Evolutionary conservation across 2,888 invertebrate genomes (phyloP).

Genomic region (Kryphioiulus occultus): DNA sequence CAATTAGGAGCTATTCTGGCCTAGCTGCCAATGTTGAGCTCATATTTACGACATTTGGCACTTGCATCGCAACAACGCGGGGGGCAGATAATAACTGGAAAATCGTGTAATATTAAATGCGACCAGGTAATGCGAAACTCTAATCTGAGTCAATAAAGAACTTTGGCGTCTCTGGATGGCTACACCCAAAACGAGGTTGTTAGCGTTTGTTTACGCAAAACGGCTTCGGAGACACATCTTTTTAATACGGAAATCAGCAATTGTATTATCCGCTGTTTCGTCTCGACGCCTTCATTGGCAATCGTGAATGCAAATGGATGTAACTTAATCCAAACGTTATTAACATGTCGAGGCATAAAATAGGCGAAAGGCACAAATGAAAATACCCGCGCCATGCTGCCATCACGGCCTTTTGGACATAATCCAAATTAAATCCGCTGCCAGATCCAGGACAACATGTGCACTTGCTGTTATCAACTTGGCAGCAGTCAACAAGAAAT

Average conservation of each 20-base stretch:
- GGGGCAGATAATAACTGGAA: neutral
- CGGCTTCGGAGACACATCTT: neutral
- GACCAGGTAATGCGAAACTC: conserved; percentile 8
- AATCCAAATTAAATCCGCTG: conserved; percentile 30
- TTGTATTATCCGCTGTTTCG: conserved; percentile 18
- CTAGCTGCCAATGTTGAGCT: neutral
- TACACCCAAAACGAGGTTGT: neutral
- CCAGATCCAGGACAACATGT: conserved; percentile 8
- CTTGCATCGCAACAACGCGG: neutral
- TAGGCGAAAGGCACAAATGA: neutral
- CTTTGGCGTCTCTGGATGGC: neutral
- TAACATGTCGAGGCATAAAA: conserved; percentile 8
- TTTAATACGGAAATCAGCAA: neutral
- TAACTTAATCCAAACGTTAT: neutral
- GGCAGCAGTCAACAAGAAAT: conserved; percentile 26
- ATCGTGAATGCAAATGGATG: neutral
- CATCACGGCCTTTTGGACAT: conserved; percentile 25
- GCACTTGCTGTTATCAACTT: conserved; percentile 3
- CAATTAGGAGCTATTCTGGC: too few relatives aligned
- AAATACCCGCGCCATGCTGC: conserved; percentile 6
- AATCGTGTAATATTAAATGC: neutral
- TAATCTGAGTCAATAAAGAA: conserved; percentile 18
- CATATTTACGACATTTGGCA: neutral
- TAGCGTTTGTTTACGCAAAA: neutral
- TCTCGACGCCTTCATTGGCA: neutral